Base-by-base conservation (phyloP, 2,888 invertebrate genomes). In the Epinotia demarniana region DNA sequence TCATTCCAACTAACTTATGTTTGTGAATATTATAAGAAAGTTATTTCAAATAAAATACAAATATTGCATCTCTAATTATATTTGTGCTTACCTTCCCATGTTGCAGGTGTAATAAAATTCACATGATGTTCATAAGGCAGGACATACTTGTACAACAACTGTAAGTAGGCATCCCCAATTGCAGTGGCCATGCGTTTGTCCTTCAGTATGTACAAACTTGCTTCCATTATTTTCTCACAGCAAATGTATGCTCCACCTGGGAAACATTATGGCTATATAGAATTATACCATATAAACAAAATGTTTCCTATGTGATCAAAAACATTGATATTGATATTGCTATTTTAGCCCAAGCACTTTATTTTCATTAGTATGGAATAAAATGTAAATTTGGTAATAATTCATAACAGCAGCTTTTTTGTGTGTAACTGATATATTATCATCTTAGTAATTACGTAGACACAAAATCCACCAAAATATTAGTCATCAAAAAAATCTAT, bases 61-160 rank as follows among this genome's bases (percentile, higher is more conserved):
- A 58, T 16, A 60, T 60, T 27, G 61, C 27, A 78, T 19, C 68
- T 70, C 33, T 33, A 33, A 8, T 39, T 39, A 39, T 39, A 39
- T 39, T 62, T 53, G 49, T 27, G 12, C n/a, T 86, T 87, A 95
- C 96, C 95, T 86, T 92, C 92, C 96, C 96, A 96, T 75, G 93
- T 89, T 64, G 90, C 83, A 49, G 90, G 88, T 62, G 91, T 86
- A 66, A 96, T 94, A 75, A 87, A 86, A 4, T 92, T 90, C 80
- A 95, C 88, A 82, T 95, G 95, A 81, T 92, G 83, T 76, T 93
- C 89, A 84, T 91, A 90, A 12, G 93, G 84, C 58, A 96, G 84
- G 71, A 96, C 88, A 85, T 95, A 87, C 83, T 95, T 95, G 77
- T 91, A 91, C 49, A 96, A 82, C 69, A 96, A 87, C 77, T 86